Evolutionary conservation across 30 jellyfish, hydroid and myxozoan genomes (phyloP).

Genomic region (Turritopsis dohrnii): DNA sequence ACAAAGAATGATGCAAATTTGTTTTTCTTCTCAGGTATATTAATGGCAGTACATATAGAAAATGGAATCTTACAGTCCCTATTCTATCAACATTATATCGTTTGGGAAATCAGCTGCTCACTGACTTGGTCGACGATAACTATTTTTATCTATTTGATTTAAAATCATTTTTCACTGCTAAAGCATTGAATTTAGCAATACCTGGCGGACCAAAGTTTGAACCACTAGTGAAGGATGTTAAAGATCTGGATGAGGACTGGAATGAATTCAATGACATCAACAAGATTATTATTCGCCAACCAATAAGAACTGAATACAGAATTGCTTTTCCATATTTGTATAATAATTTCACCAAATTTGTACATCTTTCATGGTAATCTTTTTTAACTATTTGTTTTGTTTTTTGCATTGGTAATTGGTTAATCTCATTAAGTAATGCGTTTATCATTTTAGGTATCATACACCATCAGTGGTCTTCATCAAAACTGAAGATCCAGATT

Average conservation of each 20-base stretch:
- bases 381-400: background rate
- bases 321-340: slow-evolving; percentile 95
- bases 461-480: slow-evolving; percentile 95
- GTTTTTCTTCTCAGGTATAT: slow-evolving; percentile 73
- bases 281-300: slow-evolving; percentile 94
- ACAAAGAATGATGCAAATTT: too few species aligned
- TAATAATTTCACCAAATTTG: slow-evolving; percentile 93
- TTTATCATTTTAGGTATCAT: slow-evolving; percentile 77
- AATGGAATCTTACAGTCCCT: slow-evolving; percentile 85
- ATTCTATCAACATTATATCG: slow-evolving; percentile 85
- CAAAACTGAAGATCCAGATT: slow-evolving; percentile 98
- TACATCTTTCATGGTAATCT: slow-evolving; percentile 81
- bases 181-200: slow-evolving; percentile 93
- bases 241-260: slow-evolving; percentile 96
- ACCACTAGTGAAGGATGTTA: slow-evolving; percentile 89
- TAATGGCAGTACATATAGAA: slow-evolving; percentile 92
- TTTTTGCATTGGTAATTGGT: background rate
- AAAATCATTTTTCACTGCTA: slow-evolving; percentile 96
- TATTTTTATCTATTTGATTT: slow-evolving; percentile 90
- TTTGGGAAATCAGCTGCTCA: slow-evolving; percentile 91
- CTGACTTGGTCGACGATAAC: slow-evolving; percentile 93
- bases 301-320: slow-evolving; percentile 94
- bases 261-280: slow-evolving; percentile 96
- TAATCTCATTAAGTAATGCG: too few species aligned
- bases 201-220: slow-evolving; percentile 99